Evolutionary conservation across 2,113 vertebrate species (phyloP).

Genomic region (Dicaeum eximium): DNA sequence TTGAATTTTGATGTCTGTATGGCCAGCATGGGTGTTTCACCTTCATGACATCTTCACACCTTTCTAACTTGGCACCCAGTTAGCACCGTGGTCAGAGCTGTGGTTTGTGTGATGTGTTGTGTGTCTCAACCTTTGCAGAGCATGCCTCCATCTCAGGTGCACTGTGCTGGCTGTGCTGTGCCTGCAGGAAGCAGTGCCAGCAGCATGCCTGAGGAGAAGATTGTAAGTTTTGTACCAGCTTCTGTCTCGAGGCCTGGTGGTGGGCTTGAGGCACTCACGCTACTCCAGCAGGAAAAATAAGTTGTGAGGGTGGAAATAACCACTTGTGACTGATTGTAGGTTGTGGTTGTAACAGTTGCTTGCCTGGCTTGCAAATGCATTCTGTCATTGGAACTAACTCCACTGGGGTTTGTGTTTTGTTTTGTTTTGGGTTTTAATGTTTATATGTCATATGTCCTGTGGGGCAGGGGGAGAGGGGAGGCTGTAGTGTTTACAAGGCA

Average conservation of each 20-base stretch:
- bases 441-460: background rate
- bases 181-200: conserved; percentile 75
- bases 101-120: conserved; percentile 74
- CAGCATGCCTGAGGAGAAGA: conserved; percentile 75
- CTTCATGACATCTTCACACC: background rate
- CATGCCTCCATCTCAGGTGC: conserved; percentile 84
- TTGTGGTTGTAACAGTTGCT: background rate
- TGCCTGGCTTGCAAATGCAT: background rate
- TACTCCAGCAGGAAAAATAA: background rate
- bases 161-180: conserved; percentile 79
- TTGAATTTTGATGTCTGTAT: background rate
- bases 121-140: conserved; percentile 92
- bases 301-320: background rate
- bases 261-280: background rate
- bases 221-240: conserved; percentile 76
- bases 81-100: background rate
- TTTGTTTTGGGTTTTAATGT: background rate
- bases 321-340: background rate
- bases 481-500: background rate
- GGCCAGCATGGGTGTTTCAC: background rate
- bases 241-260: conserved; percentile 63
- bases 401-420: background rate
- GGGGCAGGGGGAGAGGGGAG: background rate
- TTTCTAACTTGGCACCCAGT: conserved; percentile 12
- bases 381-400: background rate